Evolutionary conservation across 2,888 invertebrate species (phyloP).

Genomic region (Anticlea derivata): DNA sequence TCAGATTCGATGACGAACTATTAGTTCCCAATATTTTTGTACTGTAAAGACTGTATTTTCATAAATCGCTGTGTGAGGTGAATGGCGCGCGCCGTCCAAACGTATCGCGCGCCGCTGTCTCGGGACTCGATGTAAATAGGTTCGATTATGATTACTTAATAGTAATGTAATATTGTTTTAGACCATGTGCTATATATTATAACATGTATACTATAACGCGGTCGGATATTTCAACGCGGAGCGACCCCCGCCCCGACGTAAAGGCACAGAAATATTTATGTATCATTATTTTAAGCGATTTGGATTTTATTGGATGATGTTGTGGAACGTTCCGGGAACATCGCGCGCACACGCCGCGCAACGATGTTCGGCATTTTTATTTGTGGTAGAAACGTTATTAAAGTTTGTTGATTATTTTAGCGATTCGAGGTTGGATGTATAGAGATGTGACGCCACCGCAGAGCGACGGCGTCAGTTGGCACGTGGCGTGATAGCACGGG

Average conservation of each 20-base stretch:
- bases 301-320: slow-evolving; percentile 58
- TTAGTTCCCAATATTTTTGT: slow-evolving; percentile 28
- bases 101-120: slow-evolving; percentile 5
- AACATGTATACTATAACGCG: slow-evolving; percentile 37
- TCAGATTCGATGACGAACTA: slow-evolving; percentile 15
- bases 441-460: slow-evolving; percentile 15
- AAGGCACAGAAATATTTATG: slow-evolving; percentile 59
- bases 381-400: slow-evolving; percentile 58
- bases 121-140: slow-evolving; percentile 63
- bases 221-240: slow-evolving; percentile 23
- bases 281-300: slow-evolving; percentile 61
- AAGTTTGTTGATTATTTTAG: slow-evolving; percentile 62
- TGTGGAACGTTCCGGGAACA: slow-evolving; percentile 17
- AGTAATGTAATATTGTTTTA: slow-evolving; percentile 80
- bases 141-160: slow-evolving; percentile 73
- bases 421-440: slow-evolving; percentile 50
- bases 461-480: slow-evolving; percentile 4
- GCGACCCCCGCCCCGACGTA: slow-evolving; percentile 37
- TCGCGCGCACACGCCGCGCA: slow-evolving; percentile 45
- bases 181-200: slow-evolving; percentile 79
- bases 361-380: slow-evolving; percentile 43
- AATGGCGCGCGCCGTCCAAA: slow-evolving; percentile 9
- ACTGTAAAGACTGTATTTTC: slow-evolving; percentile 29
- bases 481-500: no score
- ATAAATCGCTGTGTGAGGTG: slow-evolving; percentile 6